Conservation (phyloP, 2,797 vertebrate genomes). For the Crypturellus tataupa region DNA sequence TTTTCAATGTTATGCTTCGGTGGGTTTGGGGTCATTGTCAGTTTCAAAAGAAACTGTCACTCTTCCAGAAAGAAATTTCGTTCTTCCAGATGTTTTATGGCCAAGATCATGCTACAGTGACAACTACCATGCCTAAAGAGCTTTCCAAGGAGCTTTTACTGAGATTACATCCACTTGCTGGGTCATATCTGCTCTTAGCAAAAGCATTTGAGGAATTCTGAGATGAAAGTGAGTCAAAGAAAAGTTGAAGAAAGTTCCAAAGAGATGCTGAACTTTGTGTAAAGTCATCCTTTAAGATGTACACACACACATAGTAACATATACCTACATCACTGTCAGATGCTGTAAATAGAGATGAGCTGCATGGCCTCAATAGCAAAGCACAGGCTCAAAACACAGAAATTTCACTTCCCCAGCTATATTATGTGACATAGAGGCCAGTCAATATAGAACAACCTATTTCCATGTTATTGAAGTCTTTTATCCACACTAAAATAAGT, state of each 20-base stretch:
- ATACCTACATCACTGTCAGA: neutral
- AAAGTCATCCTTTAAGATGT: neutral
- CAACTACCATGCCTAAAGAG: neutral
- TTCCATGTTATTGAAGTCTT: conserved; percentile 37
- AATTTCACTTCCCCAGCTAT: neutral
- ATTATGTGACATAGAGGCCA: neutral
- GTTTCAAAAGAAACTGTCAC: neutral
- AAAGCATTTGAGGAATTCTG: neutral
- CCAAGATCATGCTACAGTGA: neutral
- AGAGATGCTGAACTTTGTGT: neutral
- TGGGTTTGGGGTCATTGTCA: neutral
- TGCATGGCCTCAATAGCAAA: neutral
- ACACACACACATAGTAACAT: neutral
- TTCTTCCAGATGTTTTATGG: neutral
- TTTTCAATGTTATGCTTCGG: neutral
- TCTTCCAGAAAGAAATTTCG: neutral
- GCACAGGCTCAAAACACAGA: neutral
- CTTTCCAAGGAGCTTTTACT: neutral
- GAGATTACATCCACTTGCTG: neutral
- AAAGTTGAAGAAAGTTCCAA: neutral
- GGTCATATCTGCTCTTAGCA: neutral
- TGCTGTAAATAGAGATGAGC: neutral
- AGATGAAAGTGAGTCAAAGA: neutral
- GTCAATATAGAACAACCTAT: neutral
- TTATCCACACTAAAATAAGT: conserved; percentile 8